Conservation (phyloP, 2,113 vertebrate species). For the Sinocyclocheilus anshuiensis region DNA sequence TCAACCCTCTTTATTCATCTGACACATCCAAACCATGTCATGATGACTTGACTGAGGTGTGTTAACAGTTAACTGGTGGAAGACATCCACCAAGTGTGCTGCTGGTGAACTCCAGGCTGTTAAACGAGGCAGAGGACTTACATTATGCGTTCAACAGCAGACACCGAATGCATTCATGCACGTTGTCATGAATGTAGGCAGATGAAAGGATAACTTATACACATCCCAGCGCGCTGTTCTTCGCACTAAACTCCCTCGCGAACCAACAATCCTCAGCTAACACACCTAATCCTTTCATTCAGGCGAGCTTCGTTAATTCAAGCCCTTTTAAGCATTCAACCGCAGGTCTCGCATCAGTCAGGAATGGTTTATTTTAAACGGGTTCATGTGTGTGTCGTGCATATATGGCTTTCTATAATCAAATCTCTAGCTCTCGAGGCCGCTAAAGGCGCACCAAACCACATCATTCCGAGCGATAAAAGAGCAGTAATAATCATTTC, state of each 20-base stretch:
- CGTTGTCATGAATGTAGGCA: not conserved
- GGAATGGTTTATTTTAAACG: not conserved
- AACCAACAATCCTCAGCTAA: not conserved
- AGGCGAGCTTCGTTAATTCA: not conserved
- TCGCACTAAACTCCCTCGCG: not conserved
- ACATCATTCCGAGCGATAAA: not conserved
- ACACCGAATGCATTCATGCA: not conserved
- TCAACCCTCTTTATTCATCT: not conserved
- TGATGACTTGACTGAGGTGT: not conserved
- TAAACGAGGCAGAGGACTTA: not conserved
- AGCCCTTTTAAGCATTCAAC: not conserved
- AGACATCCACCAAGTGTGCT: not conserved
- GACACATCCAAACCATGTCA: not conserved
- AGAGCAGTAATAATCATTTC: not conserved
- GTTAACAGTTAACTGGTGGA: not conserved
- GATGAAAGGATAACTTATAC: not conserved
- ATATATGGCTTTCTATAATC: not conserved
- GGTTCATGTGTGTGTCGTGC: slow-evolving; percentile 21
- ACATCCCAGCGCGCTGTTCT: not conserved
- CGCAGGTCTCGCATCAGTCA: not conserved
- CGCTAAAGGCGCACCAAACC: not conserved
- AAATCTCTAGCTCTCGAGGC: not conserved
- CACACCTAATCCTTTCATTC: not conserved
- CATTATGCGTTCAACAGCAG: not conserved
- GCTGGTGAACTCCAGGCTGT: no score